Evolutionary conservation across 2,797 vertebrate genomes (phyloP).

Genomic region (Falco novaeseelandiae): DNA sequence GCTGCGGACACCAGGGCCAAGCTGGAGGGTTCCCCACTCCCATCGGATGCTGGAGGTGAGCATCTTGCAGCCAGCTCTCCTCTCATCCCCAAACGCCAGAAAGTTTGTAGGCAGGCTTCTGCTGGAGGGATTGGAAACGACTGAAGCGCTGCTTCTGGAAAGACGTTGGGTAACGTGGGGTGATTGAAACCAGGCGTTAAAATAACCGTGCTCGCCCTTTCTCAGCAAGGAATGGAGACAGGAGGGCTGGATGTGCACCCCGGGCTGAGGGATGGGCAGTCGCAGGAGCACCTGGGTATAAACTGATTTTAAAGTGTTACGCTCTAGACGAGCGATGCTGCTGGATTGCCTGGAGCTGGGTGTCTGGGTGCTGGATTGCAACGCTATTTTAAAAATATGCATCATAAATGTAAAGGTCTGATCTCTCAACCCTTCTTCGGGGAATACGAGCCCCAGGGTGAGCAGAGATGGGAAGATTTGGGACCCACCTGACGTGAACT

Average conservation of each 20-base stretch:
- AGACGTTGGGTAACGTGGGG: background rate
- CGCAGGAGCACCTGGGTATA: background rate
- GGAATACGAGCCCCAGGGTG: background rate
- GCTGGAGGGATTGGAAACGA: slow-evolving; percentile 1
- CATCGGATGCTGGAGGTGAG: background rate
- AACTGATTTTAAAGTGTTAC: background rate
- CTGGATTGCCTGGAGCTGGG: background rate
- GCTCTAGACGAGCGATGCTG: background rate
- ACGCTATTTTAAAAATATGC: background rate
- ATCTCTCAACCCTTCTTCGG: background rate
- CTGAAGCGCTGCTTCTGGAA: slow-evolving; percentile 20
- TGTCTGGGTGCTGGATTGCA: background rate
- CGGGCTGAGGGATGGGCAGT: background rate
- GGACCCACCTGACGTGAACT: slow-evolving; percentile 21
- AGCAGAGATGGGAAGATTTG: background rate
- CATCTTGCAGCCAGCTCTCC: background rate
- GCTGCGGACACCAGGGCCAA: background rate
- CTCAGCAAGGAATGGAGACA: background rate
- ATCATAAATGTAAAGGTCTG: background rate
- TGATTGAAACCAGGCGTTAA: background rate
- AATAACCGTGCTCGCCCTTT: background rate
- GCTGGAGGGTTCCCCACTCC: background rate
- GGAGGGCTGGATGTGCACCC: background rate
- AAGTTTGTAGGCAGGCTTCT: slow-evolving; percentile 28
- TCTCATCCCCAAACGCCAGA: background rate